phyloP scores from a whole-genome alignment of 1,140 invertebrate species.

The Drosophila takahashii region DNA sequence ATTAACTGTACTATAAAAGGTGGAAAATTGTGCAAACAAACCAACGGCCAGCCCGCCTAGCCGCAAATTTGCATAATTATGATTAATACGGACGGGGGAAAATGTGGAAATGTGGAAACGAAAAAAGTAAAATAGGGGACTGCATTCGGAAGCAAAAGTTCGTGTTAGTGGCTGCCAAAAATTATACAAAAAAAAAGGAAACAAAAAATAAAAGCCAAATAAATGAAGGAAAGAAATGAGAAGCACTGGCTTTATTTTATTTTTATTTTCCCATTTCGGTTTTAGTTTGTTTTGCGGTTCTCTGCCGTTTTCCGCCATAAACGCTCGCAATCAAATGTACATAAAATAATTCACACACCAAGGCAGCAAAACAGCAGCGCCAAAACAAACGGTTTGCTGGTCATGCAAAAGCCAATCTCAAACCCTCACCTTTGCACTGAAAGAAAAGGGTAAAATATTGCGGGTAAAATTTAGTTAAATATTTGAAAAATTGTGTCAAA shows the following conservation, averaged over 20 bases:
- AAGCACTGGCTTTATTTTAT: conserved; percentile 13
- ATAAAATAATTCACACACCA: conserved; percentile 79
- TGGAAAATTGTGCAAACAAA: conserved; percentile 84
- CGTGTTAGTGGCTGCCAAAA: conserved; percentile 36
- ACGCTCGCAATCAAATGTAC: conserved; percentile 80
- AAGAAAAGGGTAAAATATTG: background rate
- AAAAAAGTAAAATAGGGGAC: background rate
- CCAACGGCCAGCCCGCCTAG: conserved; percentile 51
- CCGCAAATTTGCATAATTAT: conserved; percentile 79
- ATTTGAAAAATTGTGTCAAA: background rate
- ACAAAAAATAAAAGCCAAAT: conserved; percentile 16
- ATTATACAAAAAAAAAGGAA: no score
- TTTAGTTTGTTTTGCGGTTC: conserved; percentile 36
- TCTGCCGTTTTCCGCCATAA: conserved; percentile 76
- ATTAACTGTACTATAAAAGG: conserved; percentile 84
- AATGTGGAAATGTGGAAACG: background rate
- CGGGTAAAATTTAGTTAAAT: no score
- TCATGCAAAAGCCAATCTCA: conserved; percentile 49
- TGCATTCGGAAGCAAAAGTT: conserved; percentile 38
- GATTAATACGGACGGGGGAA: conserved; percentile 64
- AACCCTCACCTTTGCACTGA: background rate
- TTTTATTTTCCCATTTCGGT: no score
- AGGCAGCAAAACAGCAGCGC: conserved; percentile 26
- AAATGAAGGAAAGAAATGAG: conserved; percentile 4
- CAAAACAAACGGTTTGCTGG: conserved; percentile 73